Conservation (phyloP, 2,797 vertebrate genomes). For the Salarias fasciatus region DNA sequence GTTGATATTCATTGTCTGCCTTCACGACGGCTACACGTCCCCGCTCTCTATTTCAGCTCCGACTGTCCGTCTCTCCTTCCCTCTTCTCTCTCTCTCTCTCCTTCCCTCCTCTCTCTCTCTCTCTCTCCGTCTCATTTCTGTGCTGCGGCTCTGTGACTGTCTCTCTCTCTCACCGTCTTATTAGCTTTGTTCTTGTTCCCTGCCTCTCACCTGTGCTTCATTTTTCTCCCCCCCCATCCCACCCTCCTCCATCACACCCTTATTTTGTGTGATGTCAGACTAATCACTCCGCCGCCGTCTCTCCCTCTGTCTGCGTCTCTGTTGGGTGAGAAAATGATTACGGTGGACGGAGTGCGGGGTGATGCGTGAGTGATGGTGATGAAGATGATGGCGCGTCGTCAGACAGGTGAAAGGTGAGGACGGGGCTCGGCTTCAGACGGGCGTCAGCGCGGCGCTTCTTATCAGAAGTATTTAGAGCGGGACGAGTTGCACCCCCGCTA, state of each 20-base stretch:
- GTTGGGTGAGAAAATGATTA: constrained; percentile 59
- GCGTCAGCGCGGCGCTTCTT: constrained; percentile 52
- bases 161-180: constrained; percentile 55
- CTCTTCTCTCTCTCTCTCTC: not conserved
- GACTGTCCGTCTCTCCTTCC: constrained; percentile 25
- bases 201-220: constrained; percentile 62
- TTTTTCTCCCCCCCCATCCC: constrained; percentile 35
- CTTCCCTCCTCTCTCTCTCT: too few species aligned
- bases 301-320: constrained; percentile 30
- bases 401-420: constrained; percentile 67
- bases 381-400: constrained; percentile 49
- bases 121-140: constrained; percentile 12
- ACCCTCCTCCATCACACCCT: constrained; percentile 37
- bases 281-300: constrained; percentile 54
- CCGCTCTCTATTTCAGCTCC: constrained; percentile 36
- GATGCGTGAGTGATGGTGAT: constrained; percentile 37
- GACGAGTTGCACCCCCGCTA: constrained; percentile 37
- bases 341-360: constrained; percentile 40
- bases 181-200: constrained; percentile 65
- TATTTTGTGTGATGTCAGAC: constrained; percentile 58
- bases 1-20: constrained; percentile 59
- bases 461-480: constrained; percentile 55
- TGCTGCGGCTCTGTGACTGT: constrained; percentile 30
- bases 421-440: constrained; percentile 37
- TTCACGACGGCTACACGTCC: constrained; percentile 16